A percentile compares a stretch with the other conserved stretches of the same genome.
Evolutionary conservation across 2,113 vertebrate species (phyloP).

Genomic region (Amblyornis subalaris): DNA sequence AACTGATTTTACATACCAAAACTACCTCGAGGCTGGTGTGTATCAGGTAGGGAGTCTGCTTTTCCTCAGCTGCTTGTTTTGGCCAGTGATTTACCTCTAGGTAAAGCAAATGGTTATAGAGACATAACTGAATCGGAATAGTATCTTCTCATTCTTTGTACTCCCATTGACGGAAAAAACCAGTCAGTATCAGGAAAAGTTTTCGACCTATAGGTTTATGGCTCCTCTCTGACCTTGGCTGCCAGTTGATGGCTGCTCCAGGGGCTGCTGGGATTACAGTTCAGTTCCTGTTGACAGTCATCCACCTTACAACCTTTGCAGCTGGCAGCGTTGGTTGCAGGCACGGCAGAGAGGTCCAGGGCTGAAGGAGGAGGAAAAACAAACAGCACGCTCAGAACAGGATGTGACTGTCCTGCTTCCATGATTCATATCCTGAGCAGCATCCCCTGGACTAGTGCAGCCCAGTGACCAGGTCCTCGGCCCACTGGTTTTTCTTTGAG

Average conservation of each 20-base stretch:
- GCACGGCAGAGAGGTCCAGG: background rate
- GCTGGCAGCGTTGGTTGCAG: background rate
- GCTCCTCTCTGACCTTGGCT: background rate
- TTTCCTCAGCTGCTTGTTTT: background rate
- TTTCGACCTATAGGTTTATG: background rate
- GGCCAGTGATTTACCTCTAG: background rate
- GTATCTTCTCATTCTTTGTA: background rate
- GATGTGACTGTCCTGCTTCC: background rate
- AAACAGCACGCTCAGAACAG: background rate
- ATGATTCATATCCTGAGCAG: constrained; percentile 36
- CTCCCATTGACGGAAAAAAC: background rate
- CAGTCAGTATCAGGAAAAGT: background rate
- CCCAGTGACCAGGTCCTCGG: background rate
- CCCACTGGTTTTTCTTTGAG: background rate
- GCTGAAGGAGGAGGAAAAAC: constrained; percentile 12
- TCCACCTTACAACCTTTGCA: background rate
- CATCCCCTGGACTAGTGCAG: background rate
- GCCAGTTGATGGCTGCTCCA: background rate
- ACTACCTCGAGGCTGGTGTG: background rate
- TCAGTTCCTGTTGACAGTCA: background rate
- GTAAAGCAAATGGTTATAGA: background rate
- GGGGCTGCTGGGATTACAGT: background rate
- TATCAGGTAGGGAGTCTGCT: background rate
- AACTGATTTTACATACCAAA: background rate
- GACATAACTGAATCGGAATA: background rate